A percentile compares a stretch with the other conserved stretches of the same genome.
These are phyloP conservation scores for Dryocosmus kuriphilus DNA, from an alignment of 2,888 invertebrate genomes.

Conservation along the genomic window DNA sequence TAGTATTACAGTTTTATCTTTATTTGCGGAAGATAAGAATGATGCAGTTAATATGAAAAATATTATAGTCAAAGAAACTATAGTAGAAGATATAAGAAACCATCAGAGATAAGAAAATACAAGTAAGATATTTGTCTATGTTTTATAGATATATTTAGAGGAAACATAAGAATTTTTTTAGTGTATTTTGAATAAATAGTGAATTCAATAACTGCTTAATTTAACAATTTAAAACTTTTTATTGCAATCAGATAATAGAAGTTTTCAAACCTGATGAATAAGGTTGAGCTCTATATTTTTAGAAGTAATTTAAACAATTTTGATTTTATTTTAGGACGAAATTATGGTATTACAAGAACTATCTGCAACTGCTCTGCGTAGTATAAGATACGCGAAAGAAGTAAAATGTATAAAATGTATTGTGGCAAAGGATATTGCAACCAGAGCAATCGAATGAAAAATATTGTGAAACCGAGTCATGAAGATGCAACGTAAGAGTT, in stretches of 20 bases:
- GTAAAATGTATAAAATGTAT: slow-evolving; percentile 89
- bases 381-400: slow-evolving; percentile 98
- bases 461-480: slow-evolving; percentile 86
- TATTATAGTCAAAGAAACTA: slow-evolving; percentile 2
- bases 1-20: slow-evolving; percentile 86
- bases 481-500: slow-evolving; percentile 91
- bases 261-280: no score
- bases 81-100: slow-evolving; percentile 5
- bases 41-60: slow-evolving; percentile 24
- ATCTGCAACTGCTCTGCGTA: slow-evolving; percentile 96
- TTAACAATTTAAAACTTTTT: background rate
- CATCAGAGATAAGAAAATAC: background rate
- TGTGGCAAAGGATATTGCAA: slow-evolving; percentile 94
- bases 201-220: no score
- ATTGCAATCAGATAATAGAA: no score
- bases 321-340: slow-evolving; percentile 77
- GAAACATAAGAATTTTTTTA: no score
- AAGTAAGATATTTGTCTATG: background rate
- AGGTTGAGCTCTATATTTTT: background rate
- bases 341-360: slow-evolving; percentile 93
- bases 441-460: slow-evolving; percentile 88
- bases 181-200: background rate
- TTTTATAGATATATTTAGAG: background rate
- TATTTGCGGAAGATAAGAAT: slow-evolving; percentile 80
- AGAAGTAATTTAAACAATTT: background rate